These are phyloP conservation scores for Verasper variegatus DNA, from an alignment of 2,113 vertebrate species.

Conservation along the genomic window DNA sequence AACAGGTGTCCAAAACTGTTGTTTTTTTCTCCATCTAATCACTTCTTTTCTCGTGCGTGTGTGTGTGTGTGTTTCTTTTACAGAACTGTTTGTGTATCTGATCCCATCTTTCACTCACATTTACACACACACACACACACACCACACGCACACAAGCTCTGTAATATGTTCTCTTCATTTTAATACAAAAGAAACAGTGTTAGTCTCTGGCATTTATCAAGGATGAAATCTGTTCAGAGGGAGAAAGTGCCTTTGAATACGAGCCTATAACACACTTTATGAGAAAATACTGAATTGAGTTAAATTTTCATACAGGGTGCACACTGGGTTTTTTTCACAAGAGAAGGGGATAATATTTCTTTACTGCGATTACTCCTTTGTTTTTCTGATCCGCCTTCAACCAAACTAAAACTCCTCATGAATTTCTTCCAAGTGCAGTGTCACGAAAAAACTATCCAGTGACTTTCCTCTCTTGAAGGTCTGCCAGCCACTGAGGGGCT, in stretches of 20 bases:
- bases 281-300: conserved; percentile 66
- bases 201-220: conserved; percentile 58
- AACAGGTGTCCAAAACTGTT: conserved; percentile 70
- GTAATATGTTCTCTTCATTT: conserved; percentile 9
- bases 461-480: conserved; percentile 45
- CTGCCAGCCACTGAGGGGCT: conserved; percentile 55
- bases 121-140: conserved; percentile 19
- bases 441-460: conserved; percentile 53
- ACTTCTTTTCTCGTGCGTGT: background rate
- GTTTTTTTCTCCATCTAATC: conserved; percentile 23
- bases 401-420: conserved; percentile 40
- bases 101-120: conserved; percentile 17
- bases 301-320: conserved; percentile 36
- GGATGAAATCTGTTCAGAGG: conserved; percentile 60
- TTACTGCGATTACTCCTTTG: conserved; percentile 34
- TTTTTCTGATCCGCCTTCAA: conserved; percentile 55
- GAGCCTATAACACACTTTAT: conserved; percentile 55
- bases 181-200: conserved; percentile 50
- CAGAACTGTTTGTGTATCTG: conserved; percentile 36
- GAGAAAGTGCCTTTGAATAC: conserved; percentile 53
- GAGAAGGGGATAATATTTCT: conserved; percentile 59
- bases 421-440: conserved; percentile 49
- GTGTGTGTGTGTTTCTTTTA: background rate
- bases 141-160: background rate
- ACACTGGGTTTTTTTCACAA: background rate